Percentiles rank a stretch among this genome's conserved stretches.
These are phyloP conservation scores for Tonatia bakeri DNA, from an alignment of 2,113 vertebrate genomes.

Conservation along the genomic window DNA sequence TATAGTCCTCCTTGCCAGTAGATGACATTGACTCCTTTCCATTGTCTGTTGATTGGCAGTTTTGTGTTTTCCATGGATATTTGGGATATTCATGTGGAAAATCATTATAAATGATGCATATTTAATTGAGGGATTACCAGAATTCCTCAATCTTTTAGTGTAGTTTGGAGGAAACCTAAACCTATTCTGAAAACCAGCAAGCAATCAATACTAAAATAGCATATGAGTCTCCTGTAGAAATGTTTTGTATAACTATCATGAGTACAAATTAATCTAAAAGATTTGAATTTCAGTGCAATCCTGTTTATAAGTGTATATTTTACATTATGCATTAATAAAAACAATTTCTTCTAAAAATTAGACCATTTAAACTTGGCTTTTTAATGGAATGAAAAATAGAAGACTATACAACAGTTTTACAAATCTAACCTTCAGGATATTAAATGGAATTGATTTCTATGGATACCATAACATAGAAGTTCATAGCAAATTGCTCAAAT, in stretches of 20 bases:
- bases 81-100: slow-evolving; percentile 77
- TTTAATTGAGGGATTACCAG: slow-evolving; percentile 65
- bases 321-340: not conserved
- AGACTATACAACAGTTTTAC: not conserved
- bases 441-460: not conserved
- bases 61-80: slow-evolving; percentile 56
- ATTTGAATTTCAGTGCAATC: slow-evolving; percentile 50
- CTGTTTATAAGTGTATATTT: not conserved
- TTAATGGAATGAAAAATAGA: not conserved
- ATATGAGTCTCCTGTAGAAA: not conserved
- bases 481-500: not conserved
- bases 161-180: slow-evolving; percentile 62
- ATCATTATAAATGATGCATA: slow-evolving; percentile 71
- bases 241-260: not conserved
- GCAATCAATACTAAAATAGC: slow-evolving; percentile 28
- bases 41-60: slow-evolving; percentile 68
- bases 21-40: slow-evolving; percentile 11
- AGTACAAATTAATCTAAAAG: slow-evolving; percentile 14
- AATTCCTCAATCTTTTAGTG: slow-evolving; percentile 64
- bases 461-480: not conserved
- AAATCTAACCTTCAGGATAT: not conserved
- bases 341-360: not conserved
- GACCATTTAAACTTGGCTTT: not conserved
- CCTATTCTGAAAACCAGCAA: slow-evolving; percentile 66
- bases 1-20: slow-evolving; percentile 22